Percentiles rank a stretch among this genome's conserved stretches.
Evolutionary conservation across 1,140 invertebrate genomes (phyloP).

Genomic region (Pristionchus pacificus): DNA sequence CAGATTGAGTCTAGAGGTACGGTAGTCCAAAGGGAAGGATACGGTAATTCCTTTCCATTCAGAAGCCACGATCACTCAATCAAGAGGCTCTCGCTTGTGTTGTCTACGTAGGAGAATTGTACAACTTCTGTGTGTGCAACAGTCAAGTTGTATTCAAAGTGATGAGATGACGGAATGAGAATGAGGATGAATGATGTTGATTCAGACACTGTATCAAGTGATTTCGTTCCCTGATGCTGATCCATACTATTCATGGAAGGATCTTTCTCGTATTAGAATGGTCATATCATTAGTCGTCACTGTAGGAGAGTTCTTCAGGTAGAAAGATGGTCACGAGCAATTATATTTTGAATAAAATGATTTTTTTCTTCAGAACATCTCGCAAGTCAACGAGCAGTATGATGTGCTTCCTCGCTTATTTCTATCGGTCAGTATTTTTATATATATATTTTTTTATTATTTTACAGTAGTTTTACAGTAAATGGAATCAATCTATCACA

Average conservation of each 20-base stretch:
- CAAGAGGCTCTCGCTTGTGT: slow-evolving; percentile 30
- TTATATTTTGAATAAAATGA: too few species aligned
- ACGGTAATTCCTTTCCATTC: background rate
- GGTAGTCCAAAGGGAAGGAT: background rate
- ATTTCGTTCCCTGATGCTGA: slow-evolving; percentile 26
- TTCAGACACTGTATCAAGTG: slow-evolving; percentile 30
- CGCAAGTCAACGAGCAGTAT: slow-evolving; percentile 4
- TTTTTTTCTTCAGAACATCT: too few species aligned
- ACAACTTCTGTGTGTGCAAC: slow-evolving; percentile 35
- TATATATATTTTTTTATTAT: background rate
- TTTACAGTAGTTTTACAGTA: background rate
- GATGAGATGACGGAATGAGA: background rate
- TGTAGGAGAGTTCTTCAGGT: slow-evolving; percentile 22
- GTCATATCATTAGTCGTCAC: slow-evolving; percentile 16
- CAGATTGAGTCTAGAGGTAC: slow-evolving; percentile 1
- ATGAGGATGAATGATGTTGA: too few species aligned
- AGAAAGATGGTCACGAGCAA: background rate
- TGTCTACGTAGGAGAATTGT: slow-evolving; percentile 30
- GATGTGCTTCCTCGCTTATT: slow-evolving; percentile 25
- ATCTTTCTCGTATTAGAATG: slow-evolving; percentile 26
- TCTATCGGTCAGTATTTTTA: slow-evolving; percentile 19
- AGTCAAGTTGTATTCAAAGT: slow-evolving; percentile 24
- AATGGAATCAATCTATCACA: slow-evolving; percentile 5
- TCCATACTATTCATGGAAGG: slow-evolving; percentile 13
- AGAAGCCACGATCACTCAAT: slow-evolving; percentile 19